Base-by-base conservation (phyloP, 2,888 invertebrate genomes). In the Agrilus mali region DNA sequence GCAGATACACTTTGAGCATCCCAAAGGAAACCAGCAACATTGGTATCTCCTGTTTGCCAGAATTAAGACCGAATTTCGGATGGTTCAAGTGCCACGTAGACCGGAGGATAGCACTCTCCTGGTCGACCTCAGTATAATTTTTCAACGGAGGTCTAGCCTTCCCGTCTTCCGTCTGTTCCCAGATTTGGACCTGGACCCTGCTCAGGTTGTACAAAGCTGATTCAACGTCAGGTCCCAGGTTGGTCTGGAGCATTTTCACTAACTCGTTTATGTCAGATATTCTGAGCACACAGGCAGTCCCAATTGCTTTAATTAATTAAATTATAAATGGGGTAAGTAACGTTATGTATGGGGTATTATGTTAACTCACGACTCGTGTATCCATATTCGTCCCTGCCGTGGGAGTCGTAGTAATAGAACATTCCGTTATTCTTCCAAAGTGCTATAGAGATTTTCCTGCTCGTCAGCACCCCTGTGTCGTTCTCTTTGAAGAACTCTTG, bases 321-420 rank as follows among this genome's bases (percentile, higher is more conserved):
- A 27, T 27, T 10, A 32, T 10, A 4, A 36, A 33, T 5, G 13
- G 4, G 12, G 33, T 4, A 5, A 5, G 5, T 17, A 17, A 17
- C n/a, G n/a, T n/a, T n/a, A 4, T 17, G 17, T 2, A 17, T 17
- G 4, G 17, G 17, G 22, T 22, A 6, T 33, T 32, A 33, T 38
- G 22, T 14, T 22, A 16, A 49, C 53, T 58, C 57, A 66, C 65
- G 53, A 37, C 55, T 53, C 1, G 47, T 36, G 13, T 65, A 51
- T 56, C 80, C 80, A 15, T 71, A 65, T 10, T 74, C 72, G 49
- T 76, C 72, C 41, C 76, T 73, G 0, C 71, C 71, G 15, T 75
- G 74, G 0, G 79, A 75, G 51, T 80, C 78, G 54, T 74, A 67
- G 49, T 73, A 74, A 45, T 63, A 69, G 38, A 66, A 67, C 3